A percentile compares a stretch with the other conserved stretches of the same genome.
Evolutionary conservation across 2,113 vertebrate genomes (phyloP).

Genomic region (Apteryx owenii): DNA sequence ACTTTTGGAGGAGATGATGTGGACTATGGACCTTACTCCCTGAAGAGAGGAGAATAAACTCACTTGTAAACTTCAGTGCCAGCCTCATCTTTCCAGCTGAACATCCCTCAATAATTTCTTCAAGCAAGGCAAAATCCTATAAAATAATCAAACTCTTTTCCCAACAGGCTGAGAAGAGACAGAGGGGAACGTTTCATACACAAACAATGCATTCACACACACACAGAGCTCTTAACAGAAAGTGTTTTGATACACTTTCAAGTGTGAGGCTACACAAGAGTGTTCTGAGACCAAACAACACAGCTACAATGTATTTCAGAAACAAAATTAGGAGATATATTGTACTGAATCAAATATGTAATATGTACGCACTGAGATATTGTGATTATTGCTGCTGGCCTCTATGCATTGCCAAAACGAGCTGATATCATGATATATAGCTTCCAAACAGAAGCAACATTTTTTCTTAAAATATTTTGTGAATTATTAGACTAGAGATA

Average conservation of each 20-base stretch:
- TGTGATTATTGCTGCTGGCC: neutral
- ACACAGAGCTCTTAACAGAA: neutral
- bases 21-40: neutral
- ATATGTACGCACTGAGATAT: neutral
- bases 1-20: neutral
- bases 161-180: neutral
- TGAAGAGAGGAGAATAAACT: conserved; percentile 47
- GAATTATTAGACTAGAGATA: neutral
- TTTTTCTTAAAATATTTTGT: neutral
- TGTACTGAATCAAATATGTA: neutral
- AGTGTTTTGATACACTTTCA: conserved; percentile 20
- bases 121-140: conserved; percentile 18
- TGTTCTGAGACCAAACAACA: conserved; percentile 36
- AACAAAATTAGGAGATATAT: neutral
- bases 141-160: conserved; percentile 29
- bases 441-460: neutral
- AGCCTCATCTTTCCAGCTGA: conserved; percentile 8
- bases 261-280: neutral
- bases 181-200: neutral
- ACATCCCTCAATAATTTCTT: conserved; percentile 24
- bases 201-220: neutral
- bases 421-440: neutral
- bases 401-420: neutral
- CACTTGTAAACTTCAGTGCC: neutral
- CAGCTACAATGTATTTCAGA: neutral